Evolutionary conservation across 2,797 vertebrate species (phyloP).

Genomic region (Allochrocebus solatus): DNA sequence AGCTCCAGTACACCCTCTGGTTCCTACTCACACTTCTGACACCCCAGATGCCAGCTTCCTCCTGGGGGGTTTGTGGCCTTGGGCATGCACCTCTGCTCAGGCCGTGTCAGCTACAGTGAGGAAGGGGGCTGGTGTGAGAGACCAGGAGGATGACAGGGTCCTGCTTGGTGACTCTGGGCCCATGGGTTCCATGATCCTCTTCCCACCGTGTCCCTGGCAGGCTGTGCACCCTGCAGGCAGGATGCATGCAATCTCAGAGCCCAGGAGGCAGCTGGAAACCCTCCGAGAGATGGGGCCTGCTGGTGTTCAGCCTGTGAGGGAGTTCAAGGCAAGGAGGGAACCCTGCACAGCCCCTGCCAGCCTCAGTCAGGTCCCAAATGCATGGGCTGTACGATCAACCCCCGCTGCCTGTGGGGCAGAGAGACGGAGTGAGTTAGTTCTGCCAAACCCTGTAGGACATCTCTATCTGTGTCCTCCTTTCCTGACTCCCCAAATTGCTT

Average conservation of each 20-base stretch:
- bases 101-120: neutral
- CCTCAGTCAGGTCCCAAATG: neutral
- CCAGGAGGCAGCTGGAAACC: neutral
- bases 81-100: too few species aligned
- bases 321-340: neutral
- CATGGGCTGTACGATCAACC: neutral
- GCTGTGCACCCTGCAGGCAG: neutral
- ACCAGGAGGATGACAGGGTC: neutral
- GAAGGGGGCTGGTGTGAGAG: neutral
- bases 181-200: neutral
- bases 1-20: neutral
- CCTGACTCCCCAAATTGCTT: neutral
- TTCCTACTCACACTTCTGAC: neutral
- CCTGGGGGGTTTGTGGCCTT: neutral
- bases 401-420: neutral
- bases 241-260: neutral
- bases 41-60: neutral
- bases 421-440: neutral
- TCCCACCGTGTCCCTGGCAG: neutral
- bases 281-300: neutral
- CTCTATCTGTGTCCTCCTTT: neutral
- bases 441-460: neutral
- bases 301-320: neutral
- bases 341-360: fast-evolving
- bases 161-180: neutral